A percentile compares a stretch with the other conserved stretches of the same genome.
phyloP scores from a whole-genome alignment of 2,113 vertebrate species.

The Leptocoma aspasia region DNA sequence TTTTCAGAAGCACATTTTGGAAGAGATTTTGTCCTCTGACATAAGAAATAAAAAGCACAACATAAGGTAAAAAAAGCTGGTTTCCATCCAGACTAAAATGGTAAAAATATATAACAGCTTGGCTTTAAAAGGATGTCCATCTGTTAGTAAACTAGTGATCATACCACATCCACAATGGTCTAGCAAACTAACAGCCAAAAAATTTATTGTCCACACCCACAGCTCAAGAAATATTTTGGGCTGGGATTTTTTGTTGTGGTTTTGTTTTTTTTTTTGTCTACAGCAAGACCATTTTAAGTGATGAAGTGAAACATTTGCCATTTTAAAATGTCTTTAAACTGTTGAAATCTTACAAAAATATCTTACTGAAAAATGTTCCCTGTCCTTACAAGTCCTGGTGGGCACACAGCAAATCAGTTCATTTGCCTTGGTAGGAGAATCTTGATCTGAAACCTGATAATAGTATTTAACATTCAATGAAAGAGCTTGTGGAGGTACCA shows the following conservation, averaged over 20 bases:
- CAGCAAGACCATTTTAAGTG: background rate
- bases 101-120: conserved; percentile 1
- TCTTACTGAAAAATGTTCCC: background rate
- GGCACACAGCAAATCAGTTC: background rate
- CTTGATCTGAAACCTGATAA: background rate
- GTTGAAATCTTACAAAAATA: background rate
- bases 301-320: background rate
- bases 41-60: background rate
- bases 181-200: background rate
- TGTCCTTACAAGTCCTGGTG: background rate
- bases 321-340: background rate
- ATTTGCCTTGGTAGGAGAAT: background rate
- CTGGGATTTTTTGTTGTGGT: background rate
- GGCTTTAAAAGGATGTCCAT: background rate
- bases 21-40: background rate
- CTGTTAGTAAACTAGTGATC: conserved; percentile 5
- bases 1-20: background rate
- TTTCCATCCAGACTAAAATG: conserved; percentile 1
- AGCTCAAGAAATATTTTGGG: background rate
- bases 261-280: background rate
- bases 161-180: background rate
- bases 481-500: background rate
- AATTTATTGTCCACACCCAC: background rate
- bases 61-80: background rate
- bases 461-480: background rate